Evolutionary conservation across 2,888 invertebrate species (phyloP), one percentile per base, ranked within the genome.

Genomic region (Pterostichus niger): DNA sequence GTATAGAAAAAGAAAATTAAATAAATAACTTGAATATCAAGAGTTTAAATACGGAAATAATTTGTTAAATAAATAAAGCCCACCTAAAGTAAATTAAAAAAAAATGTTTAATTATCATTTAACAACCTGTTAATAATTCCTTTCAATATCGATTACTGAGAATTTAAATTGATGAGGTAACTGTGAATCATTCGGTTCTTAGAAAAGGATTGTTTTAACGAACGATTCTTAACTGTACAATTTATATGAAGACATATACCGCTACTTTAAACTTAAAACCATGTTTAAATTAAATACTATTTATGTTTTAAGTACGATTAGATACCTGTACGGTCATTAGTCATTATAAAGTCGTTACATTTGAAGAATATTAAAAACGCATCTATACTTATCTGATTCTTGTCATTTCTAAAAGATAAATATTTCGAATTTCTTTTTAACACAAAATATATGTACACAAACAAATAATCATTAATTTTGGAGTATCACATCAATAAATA

Each of bases 311-410:
- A 71, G 68, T 15, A 13, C n/a, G 68, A 44, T 71, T 71, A 17
- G n/a, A 52, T 40, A 40, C 6, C 2, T 10, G 33, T 33, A 59
- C 31, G 64, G 35, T n/a, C 64, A 64, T 64, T 71, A 44, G 68
- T 71, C 68, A 71, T 71, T 71, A 71, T 17, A 71, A 71, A 0
- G 15, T 44, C 44, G 44, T 71, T 71, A 71, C 0, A 56, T 44
- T 71, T 71, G 9, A 40, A 13, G 24, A 17, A 35, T 10, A 71
- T 71, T 71, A 71, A 71, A 71, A 71, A 71, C 68, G 68, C 68
- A 71, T 71, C 68, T 71, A 71, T 40, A 7, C 0, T 35, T 33
- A 7, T 17, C 13, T 33, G 44, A 44, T 71, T 68, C 64, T 35
- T 17, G 44, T 71, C 64, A 40, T 68, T 68, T 24, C 15, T 10